Conservation (phyloP, 2,888 invertebrate genomes). For the Psococerastis gibbosa region DNA sequence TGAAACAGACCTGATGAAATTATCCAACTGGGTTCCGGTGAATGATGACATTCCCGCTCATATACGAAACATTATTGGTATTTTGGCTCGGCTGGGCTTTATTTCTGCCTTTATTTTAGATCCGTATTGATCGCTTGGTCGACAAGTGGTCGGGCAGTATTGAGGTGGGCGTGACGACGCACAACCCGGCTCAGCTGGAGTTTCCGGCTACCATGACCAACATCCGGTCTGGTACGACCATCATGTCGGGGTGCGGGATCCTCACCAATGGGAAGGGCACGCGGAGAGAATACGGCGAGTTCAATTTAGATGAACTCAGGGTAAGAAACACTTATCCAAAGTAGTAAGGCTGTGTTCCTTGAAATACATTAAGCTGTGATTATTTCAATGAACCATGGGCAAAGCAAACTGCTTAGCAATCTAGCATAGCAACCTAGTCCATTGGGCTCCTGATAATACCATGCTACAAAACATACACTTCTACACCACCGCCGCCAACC, state of each 20-base stretch:
- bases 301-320: conserved; percentile 80
- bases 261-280: conserved; percentile 92
- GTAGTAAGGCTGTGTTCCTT: neutral
- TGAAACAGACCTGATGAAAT: no score
- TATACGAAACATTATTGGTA: no score
- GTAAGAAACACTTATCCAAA: conserved; percentile 36
- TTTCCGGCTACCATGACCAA: conserved; percentile 97
- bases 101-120: no score
- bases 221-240: conserved; percentile 70
- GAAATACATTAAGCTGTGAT: neutral
- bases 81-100: no score
- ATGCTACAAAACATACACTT: no score
- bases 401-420: no score
- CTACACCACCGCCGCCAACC: no score
- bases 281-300: conserved; percentile 77
- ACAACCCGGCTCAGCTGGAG: conserved; percentile 72
- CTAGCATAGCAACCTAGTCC: no score
- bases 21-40: no score
- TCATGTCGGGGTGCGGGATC: conserved; percentile 96
- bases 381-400: no score
- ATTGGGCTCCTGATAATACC: no score
- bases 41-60: no score
- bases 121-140: conserved; percentile 78
- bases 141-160: conserved; percentile 92
- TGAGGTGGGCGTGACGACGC: conserved; percentile 85